Evolutionary conservation across 2,797 vertebrate genomes (phyloP), one percentile per base, ranked within the genome.

Genomic region (Ptychobarbus kaznakovi): DNA sequence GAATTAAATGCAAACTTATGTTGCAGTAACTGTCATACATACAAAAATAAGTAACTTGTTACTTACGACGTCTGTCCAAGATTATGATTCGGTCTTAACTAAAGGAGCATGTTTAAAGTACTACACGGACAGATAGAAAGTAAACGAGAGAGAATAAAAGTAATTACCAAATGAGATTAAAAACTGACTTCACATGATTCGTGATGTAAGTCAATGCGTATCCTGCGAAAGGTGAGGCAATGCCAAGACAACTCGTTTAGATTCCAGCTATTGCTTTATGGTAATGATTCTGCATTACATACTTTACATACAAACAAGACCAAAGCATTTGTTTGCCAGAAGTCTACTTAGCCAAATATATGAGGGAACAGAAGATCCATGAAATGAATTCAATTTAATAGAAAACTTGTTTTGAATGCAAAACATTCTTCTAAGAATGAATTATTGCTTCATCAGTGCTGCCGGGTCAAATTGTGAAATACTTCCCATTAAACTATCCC

Each of bases 91-190:
- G 13, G 13, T 32, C 25, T 65, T 61, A 12, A 61, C 22, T 58
- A 58, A 58, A 10, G 25, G 3, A 10, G 3, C 1, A 2, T 12
- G 4, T 61, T 25, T 61, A 4, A 58, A 61, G 3, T 5, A 11
- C 22, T n/a, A n/a, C 56, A 25, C 1, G 10, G 22, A 61, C 22
- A n/a, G 25, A 3, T 25, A 25, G 4, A 5, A 63, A 63, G 4
- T 12, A 61, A 61, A 61, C 13, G 1, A 25, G n/a, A 61, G 12
- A 13, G n/a, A 65, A 65, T 63, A 13, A 70, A 40, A 25, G 38
- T 6, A 69, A 63, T 87, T 53, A 80, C n/a, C 2, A 72, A 87
- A 80, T 46, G 8, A 46, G 83, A 81, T 78, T 80, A 65, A 20
- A 83, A 25, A 56, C 10, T 22, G 73, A 44, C 65, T 81, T 63